Conservation (phyloP, 1,140 invertebrate genomes). For the Heliconius congener region DNA sequence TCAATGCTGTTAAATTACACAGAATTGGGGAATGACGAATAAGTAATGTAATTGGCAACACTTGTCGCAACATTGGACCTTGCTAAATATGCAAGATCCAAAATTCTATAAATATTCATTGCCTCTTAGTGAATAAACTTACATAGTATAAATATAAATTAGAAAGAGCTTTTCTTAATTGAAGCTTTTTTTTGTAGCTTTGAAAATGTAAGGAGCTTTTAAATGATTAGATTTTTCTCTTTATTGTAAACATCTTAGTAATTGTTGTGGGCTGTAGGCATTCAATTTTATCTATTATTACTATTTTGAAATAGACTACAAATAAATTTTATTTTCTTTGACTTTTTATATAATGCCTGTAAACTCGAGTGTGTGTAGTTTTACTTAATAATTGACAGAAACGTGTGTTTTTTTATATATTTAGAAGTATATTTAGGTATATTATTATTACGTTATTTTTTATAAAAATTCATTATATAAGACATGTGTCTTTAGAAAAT, state of each 20-base stretch:
- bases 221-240: background rate
- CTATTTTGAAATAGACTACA: background rate
- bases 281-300: background rate
- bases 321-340: background rate
- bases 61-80: background rate
- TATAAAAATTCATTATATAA: too few relatives aligned
- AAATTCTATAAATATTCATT: slow-evolving; percentile 11
- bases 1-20: background rate
- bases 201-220: background rate
- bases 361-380: too few relatives aligned
- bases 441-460: too few relatives aligned
- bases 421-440: too few relatives aligned
- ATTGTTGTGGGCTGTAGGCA: background rate
- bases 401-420: too few relatives aligned
- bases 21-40: background rate
- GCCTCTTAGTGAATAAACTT: background rate
- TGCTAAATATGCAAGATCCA: slow-evolving; percentile 5
- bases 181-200: background rate
- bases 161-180: slow-evolving; percentile 5
- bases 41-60: background rate
- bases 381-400: too few relatives aligned
- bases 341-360: too few relatives aligned
- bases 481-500: too few relatives aligned
- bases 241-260: background rate
- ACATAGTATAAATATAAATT: slow-evolving; percentile 12